A percentile compares a stretch with the other conserved stretches of the same genome.
phyloP scores from a whole-genome alignment of 2,113 vertebrate genomes.

The Callithrix jacchus region DNA sequence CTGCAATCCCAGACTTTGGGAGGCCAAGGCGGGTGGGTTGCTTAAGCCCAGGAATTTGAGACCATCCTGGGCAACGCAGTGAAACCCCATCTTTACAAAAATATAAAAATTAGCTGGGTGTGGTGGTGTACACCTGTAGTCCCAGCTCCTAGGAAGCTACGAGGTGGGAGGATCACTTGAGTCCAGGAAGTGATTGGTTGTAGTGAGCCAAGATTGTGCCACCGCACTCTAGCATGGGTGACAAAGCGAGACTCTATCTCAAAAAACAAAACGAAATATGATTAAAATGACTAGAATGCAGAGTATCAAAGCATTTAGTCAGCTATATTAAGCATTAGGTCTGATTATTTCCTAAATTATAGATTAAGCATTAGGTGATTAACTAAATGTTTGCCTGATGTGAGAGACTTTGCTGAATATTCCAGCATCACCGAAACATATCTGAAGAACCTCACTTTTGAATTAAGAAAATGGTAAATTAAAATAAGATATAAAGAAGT shows the following conservation, averaged over 20 bases:
- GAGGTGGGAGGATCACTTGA: too few relatives aligned
- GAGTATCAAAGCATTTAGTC: background rate
- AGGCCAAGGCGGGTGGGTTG: too few relatives aligned
- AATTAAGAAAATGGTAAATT: background rate
- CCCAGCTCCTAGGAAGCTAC: too few relatives aligned
- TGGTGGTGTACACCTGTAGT: too few relatives aligned
- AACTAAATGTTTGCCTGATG: background rate
- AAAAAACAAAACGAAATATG: background rate
- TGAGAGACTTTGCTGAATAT: background rate
- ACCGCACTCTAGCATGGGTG: too few relatives aligned
- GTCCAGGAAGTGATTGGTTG: too few relatives aligned
- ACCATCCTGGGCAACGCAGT: too few relatives aligned
- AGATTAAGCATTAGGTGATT: background rate
- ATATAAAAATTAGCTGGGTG: too few relatives aligned
- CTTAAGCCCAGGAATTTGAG: too few relatives aligned
- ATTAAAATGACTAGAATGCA: background rate
- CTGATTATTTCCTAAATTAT: background rate
- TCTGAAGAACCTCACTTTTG: background rate
- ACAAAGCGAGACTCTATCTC: too few relatives aligned
- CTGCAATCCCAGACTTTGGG: background rate
- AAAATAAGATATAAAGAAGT: background rate
- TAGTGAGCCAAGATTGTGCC: too few relatives aligned
- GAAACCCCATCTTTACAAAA: too few relatives aligned
- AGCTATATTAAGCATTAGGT: background rate
- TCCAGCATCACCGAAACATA: constrained; percentile 12